These are phyloP conservation scores for Xestia ashworthii DNA, from an alignment of 2,888 invertebrate species.

Conservation along the genomic window DNA sequence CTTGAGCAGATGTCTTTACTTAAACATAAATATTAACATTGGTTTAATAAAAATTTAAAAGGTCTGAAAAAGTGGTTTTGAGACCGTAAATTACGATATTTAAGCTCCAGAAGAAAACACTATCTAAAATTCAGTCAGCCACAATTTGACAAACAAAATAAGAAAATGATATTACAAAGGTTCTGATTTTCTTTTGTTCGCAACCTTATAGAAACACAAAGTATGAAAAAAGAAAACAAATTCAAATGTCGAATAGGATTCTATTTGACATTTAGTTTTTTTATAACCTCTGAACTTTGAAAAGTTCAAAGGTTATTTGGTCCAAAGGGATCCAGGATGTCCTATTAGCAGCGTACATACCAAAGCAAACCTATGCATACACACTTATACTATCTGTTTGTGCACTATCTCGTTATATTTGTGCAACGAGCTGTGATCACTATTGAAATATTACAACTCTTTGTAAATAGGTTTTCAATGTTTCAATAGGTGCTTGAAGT, in stretches of 20 bases:
- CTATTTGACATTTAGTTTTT: background rate
- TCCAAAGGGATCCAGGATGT: constrained; percentile 18
- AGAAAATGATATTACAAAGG: background rate
- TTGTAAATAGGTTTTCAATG: background rate
- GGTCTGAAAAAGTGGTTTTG: background rate
- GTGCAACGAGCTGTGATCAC: background rate
- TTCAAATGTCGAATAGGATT: constrained; percentile 35
- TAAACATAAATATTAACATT: background rate
- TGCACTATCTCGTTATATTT: background rate
- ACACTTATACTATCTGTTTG: background rate
- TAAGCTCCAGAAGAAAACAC: background rate
- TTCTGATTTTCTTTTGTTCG: background rate
- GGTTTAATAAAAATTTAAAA: background rate
- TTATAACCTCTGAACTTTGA: constrained; percentile 10
- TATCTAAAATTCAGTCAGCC: background rate
- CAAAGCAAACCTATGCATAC: background rate
- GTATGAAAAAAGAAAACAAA: background rate
- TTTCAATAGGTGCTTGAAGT: background rate
- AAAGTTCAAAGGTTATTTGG: constrained; percentile 47
- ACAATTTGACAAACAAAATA: background rate
- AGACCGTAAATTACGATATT: background rate
- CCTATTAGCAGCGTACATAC: background rate
- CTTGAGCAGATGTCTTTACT: background rate
- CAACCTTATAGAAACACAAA: background rate
- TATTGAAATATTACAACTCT: background rate